Base-by-base conservation (phyloP, 2,113 vertebrate genomes). In the Motacilla alba region DNA sequence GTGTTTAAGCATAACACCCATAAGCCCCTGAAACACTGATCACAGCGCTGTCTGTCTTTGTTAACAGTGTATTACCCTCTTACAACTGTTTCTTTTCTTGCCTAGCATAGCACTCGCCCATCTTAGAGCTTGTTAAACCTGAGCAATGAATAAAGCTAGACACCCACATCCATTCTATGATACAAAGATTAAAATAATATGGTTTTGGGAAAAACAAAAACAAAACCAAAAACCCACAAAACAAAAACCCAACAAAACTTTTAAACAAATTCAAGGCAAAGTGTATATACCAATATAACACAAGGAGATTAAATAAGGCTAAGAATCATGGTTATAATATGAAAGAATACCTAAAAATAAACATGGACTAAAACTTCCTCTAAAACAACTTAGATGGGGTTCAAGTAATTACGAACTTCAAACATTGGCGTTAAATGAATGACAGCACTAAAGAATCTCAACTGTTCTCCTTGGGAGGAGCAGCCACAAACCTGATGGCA, bases 1-100 rank as follows among this genome's bases (percentile, higher is more conserved):
- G 11, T 1, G 0, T n/a, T 30, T 33, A 10, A 59, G 9, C 1
- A 2, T 20, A 15, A 10, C 33, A 47, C 28, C n/a, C 33, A 2
- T 6, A 58, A 69, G 81, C 5, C 37, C 31, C 74, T 81, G 35
- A 23, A 63, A 52, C 26, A 7, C 35, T 33, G 67, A n/a, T 4
- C 31, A 11, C 9, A 67, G 47, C 37, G 7, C 28, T 12, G 18
- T 1, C 30, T 70, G 39, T 27, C 33, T 59, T n/a, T 63, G 27
- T 39, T 44, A 74, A 44, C 28, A 35, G 52, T 4, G 15, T 21
- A 13, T 75, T 50, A 55, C 27, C 30, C 27, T 82, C 35, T 49
- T 39, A 26, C 33, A 82, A 21, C 24, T 21, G 22, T 27, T 82
- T 21, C 15, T 39, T 72, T 47, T 59, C 21, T 4, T 52, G 70